Conservation (phyloP, 2,797 vertebrate species). For the Darevskia mixta region DNA sequence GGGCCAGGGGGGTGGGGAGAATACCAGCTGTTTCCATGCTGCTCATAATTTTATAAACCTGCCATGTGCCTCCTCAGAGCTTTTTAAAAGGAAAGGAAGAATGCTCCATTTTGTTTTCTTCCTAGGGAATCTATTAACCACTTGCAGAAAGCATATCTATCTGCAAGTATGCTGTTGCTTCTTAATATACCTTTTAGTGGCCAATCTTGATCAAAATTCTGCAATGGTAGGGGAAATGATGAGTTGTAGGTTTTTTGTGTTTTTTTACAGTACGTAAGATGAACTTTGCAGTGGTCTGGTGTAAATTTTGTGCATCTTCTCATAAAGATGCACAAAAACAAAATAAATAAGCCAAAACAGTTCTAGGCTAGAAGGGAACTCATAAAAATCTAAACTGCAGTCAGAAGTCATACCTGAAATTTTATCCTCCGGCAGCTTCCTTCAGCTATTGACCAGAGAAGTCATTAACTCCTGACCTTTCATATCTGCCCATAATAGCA, state of each 20-base stretch:
- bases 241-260: background rate
- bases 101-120: background rate
- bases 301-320: background rate
- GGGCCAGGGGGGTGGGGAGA: too few relatives aligned
- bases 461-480: slow-evolving; percentile 41
- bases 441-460: slow-evolving; percentile 12
- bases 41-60: background rate
- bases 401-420: background rate
- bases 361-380: background rate
- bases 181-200: background rate
- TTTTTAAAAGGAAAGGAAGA: background rate
- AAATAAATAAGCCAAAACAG: slow-evolving; percentile 4
- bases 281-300: background rate
- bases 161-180: background rate
- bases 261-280: background rate
- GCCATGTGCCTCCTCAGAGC: background rate
- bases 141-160: background rate
- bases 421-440: background rate
- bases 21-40: background rate
- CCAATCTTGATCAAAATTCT: background rate
- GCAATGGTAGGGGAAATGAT: slow-evolving; percentile 19
- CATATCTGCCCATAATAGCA: slow-evolving; percentile 39
- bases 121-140: background rate
- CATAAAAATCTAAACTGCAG: background rate
- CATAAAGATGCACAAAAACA: background rate